These are phyloP conservation scores for Camponotus fellah DNA, from an alignment of 2,888 invertebrate species.

Conservation along the genomic window DNA sequence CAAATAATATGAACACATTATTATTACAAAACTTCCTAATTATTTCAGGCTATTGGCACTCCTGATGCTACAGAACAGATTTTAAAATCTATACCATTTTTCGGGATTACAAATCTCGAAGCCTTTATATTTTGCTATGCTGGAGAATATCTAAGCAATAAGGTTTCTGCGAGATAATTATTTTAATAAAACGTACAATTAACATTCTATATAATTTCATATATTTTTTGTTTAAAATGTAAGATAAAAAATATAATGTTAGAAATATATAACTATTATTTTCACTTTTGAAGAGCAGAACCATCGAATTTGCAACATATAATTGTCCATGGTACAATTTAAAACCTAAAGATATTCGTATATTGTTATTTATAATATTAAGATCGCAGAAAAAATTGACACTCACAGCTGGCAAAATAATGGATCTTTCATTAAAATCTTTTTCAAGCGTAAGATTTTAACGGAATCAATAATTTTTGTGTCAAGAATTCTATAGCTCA, in stretches of 20 bases:
- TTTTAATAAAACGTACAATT: background rate
- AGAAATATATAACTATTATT: background rate
- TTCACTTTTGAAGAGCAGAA: conserved; percentile 40
- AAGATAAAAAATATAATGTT: background rate
- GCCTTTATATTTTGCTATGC: conserved; percentile 54
- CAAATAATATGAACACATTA: background rate
- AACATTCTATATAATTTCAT: background rate
- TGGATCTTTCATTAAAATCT: conserved; percentile 57
- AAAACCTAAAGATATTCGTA: conserved; percentile 52
- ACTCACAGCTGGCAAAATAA: conserved; percentile 65
- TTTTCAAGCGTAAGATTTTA: conserved; percentile 62
- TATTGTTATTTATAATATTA: conserved; percentile 61
- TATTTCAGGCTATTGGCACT: conserved; percentile 30
- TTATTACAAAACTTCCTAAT: background rate
- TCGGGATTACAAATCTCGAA: conserved; percentile 45
- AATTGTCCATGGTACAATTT: conserved; percentile 57
- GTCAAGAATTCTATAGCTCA: background rate
- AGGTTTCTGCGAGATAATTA: conserved; percentile 25
- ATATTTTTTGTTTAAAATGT: background rate
- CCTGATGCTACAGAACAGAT: background rate
- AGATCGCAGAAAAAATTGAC: conserved; percentile 65
- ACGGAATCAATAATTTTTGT: background rate
- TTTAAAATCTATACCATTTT: conserved; percentile 24
- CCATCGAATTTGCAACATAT: conserved; percentile 48
- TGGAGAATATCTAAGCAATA: conserved; percentile 51